These are phyloP conservation scores for Crotalus horridus DNA, from an alignment of 2,113 vertebrate species.

Conservation along the genomic window DNA sequence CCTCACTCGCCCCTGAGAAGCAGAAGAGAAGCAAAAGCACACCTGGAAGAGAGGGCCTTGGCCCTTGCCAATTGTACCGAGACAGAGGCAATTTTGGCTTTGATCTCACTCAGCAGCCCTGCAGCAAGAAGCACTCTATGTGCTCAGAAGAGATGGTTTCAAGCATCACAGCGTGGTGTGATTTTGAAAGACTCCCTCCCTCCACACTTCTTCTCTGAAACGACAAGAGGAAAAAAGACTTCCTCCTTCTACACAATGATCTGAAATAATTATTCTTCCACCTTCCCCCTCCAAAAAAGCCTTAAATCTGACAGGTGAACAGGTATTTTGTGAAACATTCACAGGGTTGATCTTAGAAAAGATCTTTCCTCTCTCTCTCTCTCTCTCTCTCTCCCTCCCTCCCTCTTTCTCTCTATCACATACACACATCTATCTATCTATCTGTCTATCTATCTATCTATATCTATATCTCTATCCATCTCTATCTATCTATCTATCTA, in stretches of 20 bases:
- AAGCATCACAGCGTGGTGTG: background rate
- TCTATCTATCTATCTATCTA: too few species aligned
- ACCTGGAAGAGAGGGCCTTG: constrained; percentile 19
- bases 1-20: constrained; percentile 22
- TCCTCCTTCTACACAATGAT: constrained; percentile 7
- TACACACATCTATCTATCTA: background rate
- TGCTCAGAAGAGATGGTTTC: background rate
- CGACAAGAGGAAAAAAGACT: background rate
- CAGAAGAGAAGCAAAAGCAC: background rate
- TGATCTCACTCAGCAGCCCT: constrained; percentile 6
- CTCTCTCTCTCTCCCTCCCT: too few species aligned
- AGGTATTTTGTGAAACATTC: background rate
- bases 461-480: too few species aligned
- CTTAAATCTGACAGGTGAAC: background rate
- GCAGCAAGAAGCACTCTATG: background rate
- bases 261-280: constrained; percentile 15
- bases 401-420: too few species aligned
- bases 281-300: background rate
- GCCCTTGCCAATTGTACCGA: background rate
- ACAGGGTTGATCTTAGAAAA: background rate
- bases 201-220: background rate
- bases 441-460: too few species aligned
- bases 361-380: background rate
- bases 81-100: constrained; percentile 21
- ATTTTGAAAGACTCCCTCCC: constrained; percentile 2